Evolutionary conservation across 1,140 invertebrate genomes (phyloP).

Genomic region (Ips typographus): DNA sequence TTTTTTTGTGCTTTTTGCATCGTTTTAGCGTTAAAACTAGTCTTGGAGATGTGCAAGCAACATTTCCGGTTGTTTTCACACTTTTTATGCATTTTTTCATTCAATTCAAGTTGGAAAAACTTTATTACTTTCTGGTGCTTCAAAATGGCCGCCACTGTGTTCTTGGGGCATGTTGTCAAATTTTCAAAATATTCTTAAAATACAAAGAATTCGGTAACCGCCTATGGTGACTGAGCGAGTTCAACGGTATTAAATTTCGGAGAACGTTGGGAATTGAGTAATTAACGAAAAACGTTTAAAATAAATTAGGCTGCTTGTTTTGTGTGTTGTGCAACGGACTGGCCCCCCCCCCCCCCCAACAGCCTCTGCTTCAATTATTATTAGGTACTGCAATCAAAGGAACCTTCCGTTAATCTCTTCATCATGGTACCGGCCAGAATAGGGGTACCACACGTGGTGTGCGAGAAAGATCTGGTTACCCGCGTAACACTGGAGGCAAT

Average conservation of each 20-base stretch:
- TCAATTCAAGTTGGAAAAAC: too few species aligned
- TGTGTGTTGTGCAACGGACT: neutral
- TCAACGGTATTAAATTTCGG: slow-evolving; percentile 18
- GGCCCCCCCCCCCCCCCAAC: neutral
- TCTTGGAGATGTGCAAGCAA: too few species aligned
- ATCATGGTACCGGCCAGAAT: slow-evolving; percentile 5
- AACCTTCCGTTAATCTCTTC: slow-evolving; percentile 13
- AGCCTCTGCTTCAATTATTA: neutral
- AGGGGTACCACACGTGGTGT: slow-evolving; percentile 20
- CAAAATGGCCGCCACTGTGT: too few species aligned
- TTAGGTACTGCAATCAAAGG: slow-evolving; percentile 5
- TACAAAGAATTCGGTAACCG: too few species aligned
- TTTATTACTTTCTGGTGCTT: too few species aligned
- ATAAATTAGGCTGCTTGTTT: slow-evolving; percentile 17
- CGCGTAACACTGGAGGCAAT: slow-evolving; percentile 27
- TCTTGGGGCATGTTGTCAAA: too few species aligned
- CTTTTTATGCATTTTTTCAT: too few species aligned
- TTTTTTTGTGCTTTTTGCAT: too few species aligned
- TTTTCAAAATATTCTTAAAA: too few species aligned
- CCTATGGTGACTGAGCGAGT: too few species aligned
- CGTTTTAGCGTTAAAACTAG: too few species aligned
- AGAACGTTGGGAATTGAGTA: slow-evolving; percentile 30
- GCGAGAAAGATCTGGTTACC: slow-evolving; percentile 8
- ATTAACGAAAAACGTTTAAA: slow-evolving; percentile 30
- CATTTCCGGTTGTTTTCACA: too few species aligned